A percentile compares a stretch with the other conserved stretches of the same genome.
Conservation (phyloP, 1,140 invertebrate species). For the Berghia stephanieae region DNA sequence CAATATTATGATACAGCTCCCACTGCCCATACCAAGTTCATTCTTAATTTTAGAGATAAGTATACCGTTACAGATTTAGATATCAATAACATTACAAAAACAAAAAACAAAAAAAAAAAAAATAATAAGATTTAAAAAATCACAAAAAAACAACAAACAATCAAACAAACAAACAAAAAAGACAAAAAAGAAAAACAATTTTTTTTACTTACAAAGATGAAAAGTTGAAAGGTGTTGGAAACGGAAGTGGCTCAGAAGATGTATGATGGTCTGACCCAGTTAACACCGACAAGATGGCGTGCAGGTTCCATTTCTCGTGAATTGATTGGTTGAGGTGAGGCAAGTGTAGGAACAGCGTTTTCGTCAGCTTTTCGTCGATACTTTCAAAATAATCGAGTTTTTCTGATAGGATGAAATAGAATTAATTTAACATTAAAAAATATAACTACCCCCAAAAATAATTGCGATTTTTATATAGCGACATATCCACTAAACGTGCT, state of each 20-base stretch:
- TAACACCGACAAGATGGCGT: constrained; percentile 26
- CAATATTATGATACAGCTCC: too few relatives aligned
- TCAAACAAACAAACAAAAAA: too few relatives aligned
- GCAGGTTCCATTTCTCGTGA: constrained; percentile 41
- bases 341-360: constrained; percentile 44
- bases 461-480: background rate
- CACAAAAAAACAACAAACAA: too few relatives aligned
- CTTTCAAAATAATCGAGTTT: constrained; percentile 49
- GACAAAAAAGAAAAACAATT: too few relatives aligned
- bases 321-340: constrained; percentile 44
- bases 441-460: background rate
- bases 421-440: background rate
- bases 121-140: too few relatives aligned
- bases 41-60: too few relatives aligned
- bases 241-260: background rate
- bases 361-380: constrained; percentile 48
- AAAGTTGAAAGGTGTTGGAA: too few relatives aligned
- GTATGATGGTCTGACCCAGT: constrained; percentile 4
- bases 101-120: too few relatives aligned
- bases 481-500: background rate
- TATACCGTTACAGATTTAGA: too few relatives aligned
- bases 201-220: too few relatives aligned
- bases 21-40: too few relatives aligned
- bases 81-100: too few relatives aligned
- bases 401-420: constrained; percentile 44